Evolutionary conservation across 1,140 invertebrate species (phyloP).

Genomic region (Neodiprion lecontei): DNA sequence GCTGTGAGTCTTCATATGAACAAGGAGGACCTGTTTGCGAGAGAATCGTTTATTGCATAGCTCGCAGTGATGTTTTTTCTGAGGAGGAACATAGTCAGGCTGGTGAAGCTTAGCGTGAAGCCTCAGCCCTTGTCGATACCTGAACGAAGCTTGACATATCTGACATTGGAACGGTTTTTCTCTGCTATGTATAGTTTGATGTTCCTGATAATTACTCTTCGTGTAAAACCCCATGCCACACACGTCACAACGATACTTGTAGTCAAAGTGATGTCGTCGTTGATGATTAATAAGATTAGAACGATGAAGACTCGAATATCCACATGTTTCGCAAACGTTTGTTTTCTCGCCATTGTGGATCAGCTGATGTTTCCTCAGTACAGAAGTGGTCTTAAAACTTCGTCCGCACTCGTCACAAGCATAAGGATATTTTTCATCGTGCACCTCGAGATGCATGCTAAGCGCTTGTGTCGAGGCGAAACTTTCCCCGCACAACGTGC

Average conservation of each 20-base stretch:
- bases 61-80: conserved; percentile 58
- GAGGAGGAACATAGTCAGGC: conserved; percentile 58
- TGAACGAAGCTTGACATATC: conserved; percentile 60
- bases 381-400: conserved; percentile 39
- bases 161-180: conserved; percentile 60
- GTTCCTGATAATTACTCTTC: conserved; percentile 52
- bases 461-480: conserved; percentile 57
- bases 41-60: conserved; percentile 60
- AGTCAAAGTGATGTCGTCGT: conserved; percentile 52
- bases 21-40: conserved; percentile 56
- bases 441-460: conserved; percentile 36
- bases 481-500: conserved; percentile 50
- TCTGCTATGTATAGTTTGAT: conserved; percentile 46
- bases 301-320: conserved; percentile 45
- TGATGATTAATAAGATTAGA: conserved; percentile 52
- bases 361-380: conserved; percentile 47
- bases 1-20: conserved; percentile 57
- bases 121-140: conserved; percentile 59
- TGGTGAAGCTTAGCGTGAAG: conserved; percentile 64
- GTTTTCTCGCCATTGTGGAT: conserved; percentile 32
- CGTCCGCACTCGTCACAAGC: conserved; percentile 54
- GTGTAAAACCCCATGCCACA: conserved; percentile 67
- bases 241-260: conserved; percentile 69
- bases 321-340: conserved; percentile 50
- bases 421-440: conserved; percentile 28